Conservation (phyloP, 1,140 invertebrate species). For the Halesus radiatus region DNA sequence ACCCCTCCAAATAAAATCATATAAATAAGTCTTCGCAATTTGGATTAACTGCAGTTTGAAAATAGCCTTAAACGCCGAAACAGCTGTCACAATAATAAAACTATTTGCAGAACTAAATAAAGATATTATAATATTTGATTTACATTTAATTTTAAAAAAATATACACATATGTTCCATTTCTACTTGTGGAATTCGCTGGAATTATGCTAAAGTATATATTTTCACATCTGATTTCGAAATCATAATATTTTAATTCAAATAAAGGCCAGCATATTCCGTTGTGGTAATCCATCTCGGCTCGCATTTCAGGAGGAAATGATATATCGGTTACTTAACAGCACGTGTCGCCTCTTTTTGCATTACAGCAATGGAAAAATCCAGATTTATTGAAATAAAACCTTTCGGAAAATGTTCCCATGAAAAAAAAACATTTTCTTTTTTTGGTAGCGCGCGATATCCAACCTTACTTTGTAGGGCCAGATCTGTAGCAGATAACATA, state of each 20-base stretch:
- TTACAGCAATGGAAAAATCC: constrained; percentile 38
- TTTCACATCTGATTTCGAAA: too few relatives aligned
- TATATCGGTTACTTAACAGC: constrained; percentile 52
- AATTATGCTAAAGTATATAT: too few relatives aligned
- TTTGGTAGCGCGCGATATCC: neutral
- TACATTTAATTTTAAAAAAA: too few relatives aligned
- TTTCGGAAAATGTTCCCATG: constrained; percentile 23
- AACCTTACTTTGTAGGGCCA: neutral
- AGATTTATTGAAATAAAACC: constrained; percentile 53
- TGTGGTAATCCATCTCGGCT: constrained; percentile 32
- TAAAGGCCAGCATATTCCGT: neutral
- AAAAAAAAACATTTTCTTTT: constrained; percentile 40
- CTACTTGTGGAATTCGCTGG: too few relatives aligned
- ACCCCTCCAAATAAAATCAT: too few relatives aligned
- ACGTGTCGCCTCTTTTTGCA: constrained; percentile 48
- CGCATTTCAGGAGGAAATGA: constrained; percentile 36
- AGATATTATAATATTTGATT: too few relatives aligned
- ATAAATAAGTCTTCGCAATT: too few relatives aligned
- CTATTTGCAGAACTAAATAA: too few relatives aligned
- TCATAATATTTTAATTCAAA: neutral
- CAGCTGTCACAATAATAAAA: too few relatives aligned
- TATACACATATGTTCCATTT: too few relatives aligned
- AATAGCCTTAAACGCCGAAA: too few relatives aligned
- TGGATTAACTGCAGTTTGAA: too few relatives aligned
- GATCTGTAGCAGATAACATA: neutral